Evolutionary conservation across 2,113 vertebrate genomes (phyloP).

Genomic region (Cynoglossus semilaevis): DNA sequence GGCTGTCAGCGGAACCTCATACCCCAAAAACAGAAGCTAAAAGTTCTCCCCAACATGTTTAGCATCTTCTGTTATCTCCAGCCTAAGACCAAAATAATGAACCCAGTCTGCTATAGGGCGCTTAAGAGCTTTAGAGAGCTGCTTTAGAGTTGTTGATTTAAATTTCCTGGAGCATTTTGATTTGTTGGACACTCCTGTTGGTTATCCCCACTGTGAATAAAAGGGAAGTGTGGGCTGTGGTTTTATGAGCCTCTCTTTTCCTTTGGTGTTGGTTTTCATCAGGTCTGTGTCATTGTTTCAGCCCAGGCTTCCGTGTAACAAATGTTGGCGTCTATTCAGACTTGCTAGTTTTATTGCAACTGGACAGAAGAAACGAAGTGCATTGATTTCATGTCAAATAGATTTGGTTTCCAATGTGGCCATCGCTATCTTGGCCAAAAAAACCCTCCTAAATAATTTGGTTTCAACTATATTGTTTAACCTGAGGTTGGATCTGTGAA

Average conservation of each 20-base stretch:
- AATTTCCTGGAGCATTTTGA: background rate
- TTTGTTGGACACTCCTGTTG: slow-evolving; percentile 11
- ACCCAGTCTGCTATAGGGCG: too few relatives aligned
- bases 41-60: too few relatives aligned
- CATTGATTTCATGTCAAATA: background rate
- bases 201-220: slow-evolving; percentile 22
- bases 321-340: slow-evolving; percentile 1
- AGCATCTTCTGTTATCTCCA: too few relatives aligned
- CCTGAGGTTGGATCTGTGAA: background rate
- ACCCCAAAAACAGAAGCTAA: too few relatives aligned
- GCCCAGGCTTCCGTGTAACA: background rate
- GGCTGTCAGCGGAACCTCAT: too few relatives aligned
- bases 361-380: background rate
- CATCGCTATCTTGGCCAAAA: background rate
- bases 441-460: too few relatives aligned
- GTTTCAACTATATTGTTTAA: too few relatives aligned
- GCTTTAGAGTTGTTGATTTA: background rate
- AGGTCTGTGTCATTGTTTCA: slow-evolving; percentile 4
- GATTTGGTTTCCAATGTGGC: background rate
- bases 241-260: slow-evolving; percentile 30
- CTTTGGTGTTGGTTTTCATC: slow-evolving; percentile 11
- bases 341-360: background rate
- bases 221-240: slow-evolving; percentile 20
- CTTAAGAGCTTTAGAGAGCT: too few relatives aligned
- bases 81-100: too few relatives aligned